Evolutionary conservation across 35 echinoderm and acorn worm genomes (phyloP), one percentile per base, ranked within the genome.

Genomic region (Ptychodera flava): DNA sequence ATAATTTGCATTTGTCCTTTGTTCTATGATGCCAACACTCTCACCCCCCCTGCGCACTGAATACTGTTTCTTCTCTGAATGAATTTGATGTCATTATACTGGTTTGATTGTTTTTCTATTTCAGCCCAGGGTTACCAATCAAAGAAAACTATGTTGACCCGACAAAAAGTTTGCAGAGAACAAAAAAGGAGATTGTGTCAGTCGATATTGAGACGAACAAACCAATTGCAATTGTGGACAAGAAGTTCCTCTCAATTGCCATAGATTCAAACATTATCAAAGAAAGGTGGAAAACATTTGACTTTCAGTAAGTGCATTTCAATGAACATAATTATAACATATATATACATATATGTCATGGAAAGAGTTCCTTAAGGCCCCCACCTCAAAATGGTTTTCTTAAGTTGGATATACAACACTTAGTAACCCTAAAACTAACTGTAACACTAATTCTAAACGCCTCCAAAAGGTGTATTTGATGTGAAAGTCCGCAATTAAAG

Each of bases 161-260:
- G n/a, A n/a, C n/a, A n/a, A n/a, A n/a, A n/a, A n/a, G n/a, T n/a
- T n/a, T n/a, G n/a, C n/a, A n/a, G n/a, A n/a, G n/a, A n/a, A n/a
- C n/a, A n/a, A n/a, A n/a, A n/a, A n/a, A n/a, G n/a, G n/a, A n/a
- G n/a, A n/a, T n/a, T n/a, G n/a, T n/a, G n/a, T n/a, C n/a, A n/a
- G n/a, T n/a, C n/a, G n/a, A 32, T 81, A 30, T 83, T 10, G 35
- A 10, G 1, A 83, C 82, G 1, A 35, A 37, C 1, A 16, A 83
- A 30, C 2, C 28, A 36, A 12, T 83, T 35, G 29, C 30, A 12
- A 36, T 36, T 14, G 35, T 36, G n/a, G 37, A 37, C n/a, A 35
- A 34, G 0, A 34, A 36, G 37, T 83, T 83, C n/a, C 2, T 83
- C 35, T 83, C 82, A 31, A 35, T 83, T 30, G 82, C 82, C 6